Conservation (phyloP, 1,140 invertebrate genomes). For the Metaphire vulgaris region DNA sequence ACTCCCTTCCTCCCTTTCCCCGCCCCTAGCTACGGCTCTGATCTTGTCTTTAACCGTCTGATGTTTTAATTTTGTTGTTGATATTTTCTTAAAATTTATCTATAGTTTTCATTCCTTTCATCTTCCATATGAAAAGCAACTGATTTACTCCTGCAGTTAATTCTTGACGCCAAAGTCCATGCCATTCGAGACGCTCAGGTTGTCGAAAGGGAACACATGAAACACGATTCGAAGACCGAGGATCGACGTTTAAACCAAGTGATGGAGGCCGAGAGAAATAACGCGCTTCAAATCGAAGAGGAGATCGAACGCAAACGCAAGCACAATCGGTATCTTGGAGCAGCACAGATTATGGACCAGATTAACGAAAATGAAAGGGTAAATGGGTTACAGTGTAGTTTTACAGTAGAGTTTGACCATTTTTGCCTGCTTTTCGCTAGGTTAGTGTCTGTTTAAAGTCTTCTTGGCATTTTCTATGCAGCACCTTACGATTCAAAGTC, state of each 20-base stretch:
- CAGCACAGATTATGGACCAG: constrained; percentile 48
- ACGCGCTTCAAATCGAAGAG: constrained; percentile 49
- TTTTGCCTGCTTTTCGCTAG: too few species aligned
- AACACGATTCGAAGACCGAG: constrained; percentile 46
- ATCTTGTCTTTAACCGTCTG: too few species aligned
- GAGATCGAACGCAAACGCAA: constrained; percentile 49
- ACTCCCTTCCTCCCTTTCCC: too few species aligned
- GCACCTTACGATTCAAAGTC: too few species aligned
- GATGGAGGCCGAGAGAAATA: constrained; percentile 53
- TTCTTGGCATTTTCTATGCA: too few species aligned
- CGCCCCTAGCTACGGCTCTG: too few species aligned
- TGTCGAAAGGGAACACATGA: constrained; percentile 48
- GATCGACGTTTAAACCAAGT: constrained; percentile 50
- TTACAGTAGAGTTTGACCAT: neutral
- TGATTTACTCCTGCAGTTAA: constrained; percentile 40
- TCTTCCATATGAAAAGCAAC: too few species aligned
- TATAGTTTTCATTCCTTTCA: too few species aligned
- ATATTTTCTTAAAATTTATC: too few species aligned
- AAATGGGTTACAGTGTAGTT: neutral
- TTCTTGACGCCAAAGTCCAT: constrained; percentile 53
- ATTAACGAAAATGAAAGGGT: constrained; percentile 51
- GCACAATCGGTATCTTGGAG: constrained; percentile 46
- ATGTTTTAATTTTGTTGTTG: too few species aligned
- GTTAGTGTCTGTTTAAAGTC: too few species aligned
- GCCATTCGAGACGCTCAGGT: constrained; percentile 53